Evolutionary conservation across 2,113 vertebrate species (phyloP).

Genomic region (Actinemys pallida): DNA sequence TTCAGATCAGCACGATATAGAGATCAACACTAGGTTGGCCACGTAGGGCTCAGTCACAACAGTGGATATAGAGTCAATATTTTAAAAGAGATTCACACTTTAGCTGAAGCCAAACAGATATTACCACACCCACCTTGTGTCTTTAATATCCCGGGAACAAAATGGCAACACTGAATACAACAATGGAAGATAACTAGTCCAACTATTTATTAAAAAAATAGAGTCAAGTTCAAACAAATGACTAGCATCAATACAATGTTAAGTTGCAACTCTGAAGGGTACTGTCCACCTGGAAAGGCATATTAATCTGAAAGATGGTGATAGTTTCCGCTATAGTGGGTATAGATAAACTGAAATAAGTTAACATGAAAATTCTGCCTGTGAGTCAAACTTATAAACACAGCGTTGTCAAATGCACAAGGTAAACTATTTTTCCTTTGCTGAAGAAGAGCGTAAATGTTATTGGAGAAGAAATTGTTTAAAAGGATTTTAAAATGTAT

Average conservation of each 20-base stretch:
- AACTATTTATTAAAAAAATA: background rate
- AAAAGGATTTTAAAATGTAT: fast-evolving
- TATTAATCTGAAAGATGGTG: background rate
- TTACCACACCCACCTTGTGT: background rate
- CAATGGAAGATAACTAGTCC: background rate
- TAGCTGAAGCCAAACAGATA: background rate
- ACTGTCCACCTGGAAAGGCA: background rate
- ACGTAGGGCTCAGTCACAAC: background rate
- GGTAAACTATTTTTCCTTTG: background rate
- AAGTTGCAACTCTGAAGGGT: background rate
- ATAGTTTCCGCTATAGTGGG: background rate
- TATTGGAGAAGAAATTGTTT: background rate
- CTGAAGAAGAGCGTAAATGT: fast-evolving
- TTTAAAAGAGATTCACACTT: background rate
- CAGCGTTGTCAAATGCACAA: fast-evolving
- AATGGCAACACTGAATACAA: background rate
- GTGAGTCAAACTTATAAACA: background rate
- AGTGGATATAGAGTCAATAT: background rate
- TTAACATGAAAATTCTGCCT: background rate
- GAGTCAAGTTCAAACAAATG: background rate
- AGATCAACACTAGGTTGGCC: background rate
- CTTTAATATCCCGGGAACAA: background rate
- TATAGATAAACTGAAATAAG: background rate
- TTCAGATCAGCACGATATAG: background rate
- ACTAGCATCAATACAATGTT: background rate